Percentiles rank a stretch among this genome's conserved stretches.
Evolutionary conservation across 2,113 vertebrate genomes (phyloP).

Genomic region (Sakesphorus luctuosus): DNA sequence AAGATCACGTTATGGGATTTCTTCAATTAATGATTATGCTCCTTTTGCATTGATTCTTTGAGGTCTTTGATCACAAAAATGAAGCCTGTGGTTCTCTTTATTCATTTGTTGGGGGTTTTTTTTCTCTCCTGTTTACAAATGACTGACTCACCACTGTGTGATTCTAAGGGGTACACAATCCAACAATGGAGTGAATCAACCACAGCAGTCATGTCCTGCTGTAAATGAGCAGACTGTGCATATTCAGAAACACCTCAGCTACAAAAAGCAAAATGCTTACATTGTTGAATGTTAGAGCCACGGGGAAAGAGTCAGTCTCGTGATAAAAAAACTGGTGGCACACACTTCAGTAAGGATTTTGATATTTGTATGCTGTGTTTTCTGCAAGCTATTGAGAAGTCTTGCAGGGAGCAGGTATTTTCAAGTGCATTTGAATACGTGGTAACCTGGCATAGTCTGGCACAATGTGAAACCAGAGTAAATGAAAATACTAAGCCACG

Average conservation of each 20-base stretch:
- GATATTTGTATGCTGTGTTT: neutral
- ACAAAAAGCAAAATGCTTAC: neutral
- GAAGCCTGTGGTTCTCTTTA: slow-evolving; percentile 6
- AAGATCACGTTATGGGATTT: neutral
- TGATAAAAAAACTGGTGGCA: neutral
- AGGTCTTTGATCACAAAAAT: slow-evolving; percentile 32
- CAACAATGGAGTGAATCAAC: slow-evolving; percentile 51
- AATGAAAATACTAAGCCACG: neutral
- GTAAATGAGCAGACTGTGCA: neutral
- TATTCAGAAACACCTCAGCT: slow-evolving; percentile 26
- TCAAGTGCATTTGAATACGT: neutral
- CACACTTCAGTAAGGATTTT: neutral
- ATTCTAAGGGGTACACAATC: slow-evolving; percentile 27
- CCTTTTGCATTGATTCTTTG: neutral
- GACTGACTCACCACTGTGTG: slow-evolving; percentile 50
- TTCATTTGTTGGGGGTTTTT: neutral
- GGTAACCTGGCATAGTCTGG: neutral
- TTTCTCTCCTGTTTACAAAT: slow-evolving; percentile 33
- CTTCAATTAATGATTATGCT: slow-evolving; percentile 7
- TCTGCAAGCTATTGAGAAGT: neutral
- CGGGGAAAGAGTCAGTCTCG: neutral
- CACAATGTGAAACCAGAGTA: neutral
- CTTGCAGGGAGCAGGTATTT: neutral
- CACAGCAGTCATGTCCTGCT: slow-evolving; percentile 31
- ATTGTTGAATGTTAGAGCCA: neutral